phyloP scores from a whole-genome alignment of 2,113 vertebrate genomes.

The Saguinus imperator region DNA sequence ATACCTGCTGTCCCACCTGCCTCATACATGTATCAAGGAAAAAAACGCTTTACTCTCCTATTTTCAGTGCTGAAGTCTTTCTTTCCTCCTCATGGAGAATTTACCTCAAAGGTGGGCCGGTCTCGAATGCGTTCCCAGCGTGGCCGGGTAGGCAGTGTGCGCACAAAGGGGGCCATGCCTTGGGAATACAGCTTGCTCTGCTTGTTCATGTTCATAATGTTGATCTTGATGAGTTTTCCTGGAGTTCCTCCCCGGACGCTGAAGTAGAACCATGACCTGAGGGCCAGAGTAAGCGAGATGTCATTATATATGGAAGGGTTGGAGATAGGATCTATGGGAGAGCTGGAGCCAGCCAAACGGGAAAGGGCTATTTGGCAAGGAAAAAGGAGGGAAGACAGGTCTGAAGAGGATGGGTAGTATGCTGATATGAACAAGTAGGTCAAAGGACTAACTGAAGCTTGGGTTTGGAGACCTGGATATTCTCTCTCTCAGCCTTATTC shows the following conservation, averaged over 20 bases:
- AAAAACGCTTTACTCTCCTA: neutral
- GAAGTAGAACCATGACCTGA: constrained; percentile 98
- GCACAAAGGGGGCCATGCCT: constrained; percentile 96
- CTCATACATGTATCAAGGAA: neutral
- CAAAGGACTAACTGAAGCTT: neutral
- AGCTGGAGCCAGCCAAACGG: neutral
- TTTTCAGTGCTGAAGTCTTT: neutral
- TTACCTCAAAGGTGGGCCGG: constrained; percentile 91
- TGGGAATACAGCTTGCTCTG: constrained; percentile 98
- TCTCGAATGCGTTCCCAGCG: constrained; percentile 96
- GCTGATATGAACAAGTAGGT: neutral
- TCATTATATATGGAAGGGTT: neutral
- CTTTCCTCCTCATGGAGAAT: neutral
- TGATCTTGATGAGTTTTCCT: constrained; percentile 95
- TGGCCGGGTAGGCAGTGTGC: constrained; percentile 88
- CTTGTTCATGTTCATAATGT: constrained; percentile 98
- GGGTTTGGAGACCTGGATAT: neutral
- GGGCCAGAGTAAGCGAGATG: neutral
- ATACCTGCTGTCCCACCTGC: neutral
- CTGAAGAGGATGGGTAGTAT: neutral
- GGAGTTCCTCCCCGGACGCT: constrained; percentile 90
- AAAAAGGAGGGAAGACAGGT: neutral
- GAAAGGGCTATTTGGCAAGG: neutral
- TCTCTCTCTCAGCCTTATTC: neutral
- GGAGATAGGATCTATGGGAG: neutral